Percentiles rank a stretch among this genome's conserved stretches.
Evolutionary conservation across 2,113 vertebrate genomes (phyloP).

Genomic region (Todiramphus chloris): DNA sequence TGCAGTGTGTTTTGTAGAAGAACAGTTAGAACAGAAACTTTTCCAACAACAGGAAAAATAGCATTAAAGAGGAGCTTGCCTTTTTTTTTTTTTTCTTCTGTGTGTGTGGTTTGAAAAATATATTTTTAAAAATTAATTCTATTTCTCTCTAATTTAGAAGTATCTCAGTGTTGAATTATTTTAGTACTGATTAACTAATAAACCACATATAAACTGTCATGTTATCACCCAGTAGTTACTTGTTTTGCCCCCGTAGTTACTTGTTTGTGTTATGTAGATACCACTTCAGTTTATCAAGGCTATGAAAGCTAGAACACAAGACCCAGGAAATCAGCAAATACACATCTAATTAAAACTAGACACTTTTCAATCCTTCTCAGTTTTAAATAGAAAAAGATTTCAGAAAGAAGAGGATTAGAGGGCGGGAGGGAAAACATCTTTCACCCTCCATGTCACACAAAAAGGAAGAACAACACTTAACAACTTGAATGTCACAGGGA

Average conservation of each 20-base stretch:
- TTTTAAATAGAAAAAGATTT: conserved; percentile 10
- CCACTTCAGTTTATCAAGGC: neutral
- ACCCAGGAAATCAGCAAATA: neutral
- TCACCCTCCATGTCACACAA: neutral
- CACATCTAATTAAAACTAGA: conserved; percentile 7
- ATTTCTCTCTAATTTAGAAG: neutral
- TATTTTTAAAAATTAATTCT: neutral
- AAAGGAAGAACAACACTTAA: neutral
- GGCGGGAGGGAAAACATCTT: neutral
- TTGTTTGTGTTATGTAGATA: neutral
- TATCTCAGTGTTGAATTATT: neutral
- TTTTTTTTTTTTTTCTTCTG: too few relatives aligned
- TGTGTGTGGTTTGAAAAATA: neutral
- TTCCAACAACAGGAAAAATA: neutral
- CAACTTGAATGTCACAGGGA: neutral
- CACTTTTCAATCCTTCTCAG: neutral
- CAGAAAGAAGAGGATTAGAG: neutral
- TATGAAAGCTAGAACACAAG: neutral
- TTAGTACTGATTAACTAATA: neutral
- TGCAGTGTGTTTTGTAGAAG: neutral
- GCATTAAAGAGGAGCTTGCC: neutral
- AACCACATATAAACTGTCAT: neutral
- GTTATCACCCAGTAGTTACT: neutral
- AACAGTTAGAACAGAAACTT: neutral
- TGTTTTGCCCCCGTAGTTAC: neutral